Percentiles rank a stretch among this genome's conserved stretches.
These are phyloP conservation scores for Zootoca vivipara DNA, from an alignment of 2,113 vertebrate genomes.

Conservation along the genomic window DNA sequence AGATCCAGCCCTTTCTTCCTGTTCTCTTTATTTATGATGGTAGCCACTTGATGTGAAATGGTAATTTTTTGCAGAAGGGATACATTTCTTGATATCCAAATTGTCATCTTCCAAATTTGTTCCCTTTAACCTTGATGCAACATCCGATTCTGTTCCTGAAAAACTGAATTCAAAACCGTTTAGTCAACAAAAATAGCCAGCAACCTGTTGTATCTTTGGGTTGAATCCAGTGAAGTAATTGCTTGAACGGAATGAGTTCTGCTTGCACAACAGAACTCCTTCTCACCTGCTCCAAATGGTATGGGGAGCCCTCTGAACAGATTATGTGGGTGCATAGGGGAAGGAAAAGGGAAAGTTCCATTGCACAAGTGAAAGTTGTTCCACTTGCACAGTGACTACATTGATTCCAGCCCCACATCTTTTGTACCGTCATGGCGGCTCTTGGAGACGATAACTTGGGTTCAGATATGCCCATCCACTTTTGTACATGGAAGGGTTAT, in stretches of 20 bases:
- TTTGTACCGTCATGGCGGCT: not conserved
- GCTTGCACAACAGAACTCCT: no score
- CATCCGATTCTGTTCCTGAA: not conserved
- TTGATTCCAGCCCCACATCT: not conserved
- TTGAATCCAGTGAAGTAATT: no score
- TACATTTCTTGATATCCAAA: not conserved
- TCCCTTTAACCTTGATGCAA: not conserved
- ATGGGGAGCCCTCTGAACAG: no score
- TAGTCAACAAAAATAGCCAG: not conserved
- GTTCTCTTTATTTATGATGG: not conserved
- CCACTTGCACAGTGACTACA: not conserved
- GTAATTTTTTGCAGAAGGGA: not conserved
- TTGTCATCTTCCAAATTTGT: not conserved
- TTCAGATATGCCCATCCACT: not conserved
- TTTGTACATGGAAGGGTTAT: not conserved
- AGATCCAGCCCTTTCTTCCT: not conserved
- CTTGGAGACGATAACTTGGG: not conserved
- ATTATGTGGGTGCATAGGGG: no score
- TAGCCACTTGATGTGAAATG: not conserved
- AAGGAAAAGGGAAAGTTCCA: no score
- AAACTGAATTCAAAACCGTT: not conserved
- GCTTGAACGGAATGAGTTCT: no score
- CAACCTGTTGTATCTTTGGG: not conserved
- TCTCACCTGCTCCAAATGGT: no score
- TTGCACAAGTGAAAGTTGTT: no score